Base-by-base conservation (phyloP, 2,797 vertebrate species). In the Scomberomorus guttatus region DNA sequence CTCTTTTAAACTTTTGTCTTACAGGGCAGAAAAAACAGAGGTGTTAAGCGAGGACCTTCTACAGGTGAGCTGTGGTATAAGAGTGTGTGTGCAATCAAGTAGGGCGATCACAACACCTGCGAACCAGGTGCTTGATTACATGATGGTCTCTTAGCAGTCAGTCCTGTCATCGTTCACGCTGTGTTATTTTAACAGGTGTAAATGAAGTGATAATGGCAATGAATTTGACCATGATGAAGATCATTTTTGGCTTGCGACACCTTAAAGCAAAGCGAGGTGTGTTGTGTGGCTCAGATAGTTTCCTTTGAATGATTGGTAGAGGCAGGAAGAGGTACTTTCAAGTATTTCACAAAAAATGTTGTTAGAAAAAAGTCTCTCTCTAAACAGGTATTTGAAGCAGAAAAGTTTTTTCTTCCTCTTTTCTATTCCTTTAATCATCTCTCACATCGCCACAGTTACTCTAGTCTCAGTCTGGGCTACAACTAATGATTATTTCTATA, bases 11-110 rank as follows among this genome's bases (percentile, higher is more conserved):
- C 60, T 70, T 81, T 74, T 72, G 9, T 72, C 57, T 90, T 82
- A 81, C 90, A 96, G 95, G 82, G 98, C 98, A 17, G 98, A 99
- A 93, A 99, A 99, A 95, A 99, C 98, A 0, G 98, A 99, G 92
- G 97, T 99, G 87, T 76, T 99, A 85, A 98, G 96, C 0, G 98
- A 99, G 34, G 98, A 99, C 89, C 97, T 99, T 66, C 94, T 99
- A 75, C 98, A 99, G 97, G 98, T 99, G 90, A 95, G 86, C 29
- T 34, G 13, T 44, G 37, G 13, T 68, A 17, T 76, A 8, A 44
- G 12, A 20, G 6, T 46, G 29, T 68, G 20, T 60, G 48, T 66
- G 56, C 25, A 4, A 39, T 3, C 22, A 59, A 13, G 1, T 25
- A 65, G 29, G 29, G 8, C 0, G 5, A 57, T 61, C 29, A 18